Evolutionary conservation across 37 sponge, comb jelly and placozoan genomes (phyloP).

Genomic region (Mnemiopsis leidyi): DNA sequence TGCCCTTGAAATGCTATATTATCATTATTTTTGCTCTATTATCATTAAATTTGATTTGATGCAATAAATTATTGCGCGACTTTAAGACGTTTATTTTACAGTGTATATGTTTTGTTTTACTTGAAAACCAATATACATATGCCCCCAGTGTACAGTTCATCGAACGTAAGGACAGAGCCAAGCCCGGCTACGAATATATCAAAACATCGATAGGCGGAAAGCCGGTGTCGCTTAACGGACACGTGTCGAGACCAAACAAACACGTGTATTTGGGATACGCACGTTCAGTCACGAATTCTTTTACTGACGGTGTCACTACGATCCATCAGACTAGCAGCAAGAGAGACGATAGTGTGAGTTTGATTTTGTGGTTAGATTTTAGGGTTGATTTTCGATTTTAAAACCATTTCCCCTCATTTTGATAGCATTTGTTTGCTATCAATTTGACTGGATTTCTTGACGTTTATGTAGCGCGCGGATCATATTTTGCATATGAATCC

Average conservation of each 20-base stretch:
- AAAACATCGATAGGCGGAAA: slow-evolving; percentile 49
- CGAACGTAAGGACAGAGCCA: slow-evolving; percentile 16
- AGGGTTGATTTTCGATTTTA: no score
- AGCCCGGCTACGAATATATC: not conserved
- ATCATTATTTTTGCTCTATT: no score
- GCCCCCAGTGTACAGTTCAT: not conserved
- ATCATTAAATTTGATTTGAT: no score
- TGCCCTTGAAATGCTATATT: no score
- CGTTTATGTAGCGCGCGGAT: not conserved
- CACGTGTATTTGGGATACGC: slow-evolving; percentile 39
- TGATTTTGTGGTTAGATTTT: no score
- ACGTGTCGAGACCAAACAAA: slow-evolving; percentile 34
- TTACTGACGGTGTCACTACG: not conserved
- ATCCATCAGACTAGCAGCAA: slow-evolving; percentile 44
- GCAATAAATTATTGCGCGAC: no score
- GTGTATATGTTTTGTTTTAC: no score
- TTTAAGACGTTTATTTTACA: no score
- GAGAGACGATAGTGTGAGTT: slow-evolving; percentile 31
- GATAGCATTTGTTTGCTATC: not conserved
- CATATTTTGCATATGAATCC: not conserved
- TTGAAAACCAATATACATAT: no score
- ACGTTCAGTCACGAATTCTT: not conserved
- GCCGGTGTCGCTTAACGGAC: slow-evolving; percentile 65
- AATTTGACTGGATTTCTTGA: no score
- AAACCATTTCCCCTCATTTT: no score